These are phyloP conservation scores for Drosophila setosimentum DNA, from an alignment of 2,888 invertebrate species.

Conservation along the genomic window DNA sequence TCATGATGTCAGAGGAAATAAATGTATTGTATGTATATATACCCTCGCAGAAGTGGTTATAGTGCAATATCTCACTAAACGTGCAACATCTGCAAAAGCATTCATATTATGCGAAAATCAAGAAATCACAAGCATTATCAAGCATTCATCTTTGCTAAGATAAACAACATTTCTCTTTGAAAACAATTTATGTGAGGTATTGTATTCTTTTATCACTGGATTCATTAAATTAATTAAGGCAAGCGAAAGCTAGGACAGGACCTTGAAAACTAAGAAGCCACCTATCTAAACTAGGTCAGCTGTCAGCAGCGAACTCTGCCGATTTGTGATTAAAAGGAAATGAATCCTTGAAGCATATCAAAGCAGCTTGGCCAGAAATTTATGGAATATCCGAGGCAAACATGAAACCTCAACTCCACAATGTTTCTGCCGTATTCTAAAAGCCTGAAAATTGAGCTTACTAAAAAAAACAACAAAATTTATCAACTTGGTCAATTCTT, in stretches of 20 bases:
- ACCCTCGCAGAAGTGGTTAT: conserved; percentile 23
- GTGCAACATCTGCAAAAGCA: neutral
- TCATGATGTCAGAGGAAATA: conserved; percentile 49
- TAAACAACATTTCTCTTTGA: neutral
- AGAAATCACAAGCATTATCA: neutral
- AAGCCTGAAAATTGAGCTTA: neutral
- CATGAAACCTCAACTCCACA: neutral
- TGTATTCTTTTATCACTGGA: neutral
- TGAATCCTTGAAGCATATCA: neutral
- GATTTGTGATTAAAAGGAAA: neutral
- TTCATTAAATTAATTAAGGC: neutral
- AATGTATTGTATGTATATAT: conserved; percentile 50
- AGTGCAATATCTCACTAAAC: conserved; percentile 16
- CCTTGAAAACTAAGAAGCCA: neutral
- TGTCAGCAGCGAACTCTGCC: neutral
- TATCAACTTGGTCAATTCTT: too few relatives aligned
- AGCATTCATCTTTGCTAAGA: neutral
- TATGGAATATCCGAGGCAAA: neutral
- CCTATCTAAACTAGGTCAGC: neutral
- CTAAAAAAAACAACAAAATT: too few relatives aligned
- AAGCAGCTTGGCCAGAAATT: neutral
- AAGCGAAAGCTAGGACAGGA: neutral
- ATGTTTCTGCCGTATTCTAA: neutral
- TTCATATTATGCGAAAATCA: neutral
- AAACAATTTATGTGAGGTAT: neutral